These are phyloP conservation scores for Teleogryllus occipitalis DNA, from an alignment of 1,140 invertebrate species.

Conservation along the genomic window DNA sequence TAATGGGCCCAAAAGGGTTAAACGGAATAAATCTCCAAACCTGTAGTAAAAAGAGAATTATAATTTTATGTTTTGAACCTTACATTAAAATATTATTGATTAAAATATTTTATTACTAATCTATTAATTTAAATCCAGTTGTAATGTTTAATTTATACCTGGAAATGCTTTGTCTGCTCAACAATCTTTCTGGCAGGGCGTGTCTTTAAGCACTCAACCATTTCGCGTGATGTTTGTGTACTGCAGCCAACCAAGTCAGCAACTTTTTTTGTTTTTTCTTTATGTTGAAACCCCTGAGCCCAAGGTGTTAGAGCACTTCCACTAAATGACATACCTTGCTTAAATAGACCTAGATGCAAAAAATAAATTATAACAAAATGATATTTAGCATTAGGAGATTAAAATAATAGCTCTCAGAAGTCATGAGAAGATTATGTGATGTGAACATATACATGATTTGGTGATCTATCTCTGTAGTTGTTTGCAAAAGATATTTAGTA, in stretches of 20 bases:
- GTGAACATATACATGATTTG: too few relatives aligned
- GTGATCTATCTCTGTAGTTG: too few relatives aligned
- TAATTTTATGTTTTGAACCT: not conserved
- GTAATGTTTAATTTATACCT: slow-evolving; percentile 24
- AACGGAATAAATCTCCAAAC: slow-evolving; percentile 48
- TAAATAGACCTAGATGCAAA: slow-evolving; percentile 41
- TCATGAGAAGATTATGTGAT: too few relatives aligned
- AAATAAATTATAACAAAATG: too few relatives aligned
- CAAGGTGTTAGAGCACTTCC: slow-evolving; percentile 53
- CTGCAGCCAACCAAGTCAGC: slow-evolving; percentile 40
- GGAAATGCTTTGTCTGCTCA: slow-evolving; percentile 31
- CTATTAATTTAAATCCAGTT: not conserved
- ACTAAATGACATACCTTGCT: slow-evolving; percentile 47
- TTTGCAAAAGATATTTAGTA: too few relatives aligned
- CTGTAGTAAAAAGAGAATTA: slow-evolving; percentile 28
- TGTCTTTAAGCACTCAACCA: slow-evolving; percentile 48
- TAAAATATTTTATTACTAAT: not conserved
- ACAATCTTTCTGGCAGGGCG: slow-evolving; percentile 39
- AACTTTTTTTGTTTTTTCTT: slow-evolving; percentile 39
- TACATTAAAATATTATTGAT: not conserved
- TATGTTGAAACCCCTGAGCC: slow-evolving; percentile 43
- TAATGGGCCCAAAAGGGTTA: slow-evolving; percentile 50
- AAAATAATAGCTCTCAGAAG: too few relatives aligned
- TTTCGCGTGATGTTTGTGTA: slow-evolving; percentile 21
- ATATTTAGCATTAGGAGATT: too few relatives aligned